Conservation (phyloP, 1,140 invertebrate species). For the Drosophila varians region DNA sequence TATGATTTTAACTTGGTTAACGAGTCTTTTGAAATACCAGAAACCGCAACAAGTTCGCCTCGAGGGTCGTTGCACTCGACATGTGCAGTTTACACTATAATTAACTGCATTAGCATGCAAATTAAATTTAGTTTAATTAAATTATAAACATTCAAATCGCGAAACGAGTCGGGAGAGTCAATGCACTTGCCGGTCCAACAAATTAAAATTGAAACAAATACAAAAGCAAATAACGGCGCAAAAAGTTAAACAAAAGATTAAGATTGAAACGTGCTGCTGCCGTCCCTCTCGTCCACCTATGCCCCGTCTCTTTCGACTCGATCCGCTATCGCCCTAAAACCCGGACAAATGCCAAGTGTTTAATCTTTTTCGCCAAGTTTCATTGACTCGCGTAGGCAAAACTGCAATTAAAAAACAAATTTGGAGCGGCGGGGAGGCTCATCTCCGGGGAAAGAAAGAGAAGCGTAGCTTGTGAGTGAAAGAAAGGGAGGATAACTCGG, state of each 20-base stretch:
- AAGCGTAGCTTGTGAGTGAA: not conserved
- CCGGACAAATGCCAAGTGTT: constrained; percentile 16
- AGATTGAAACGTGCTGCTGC: constrained; percentile 15
- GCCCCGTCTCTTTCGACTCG: not conserved
- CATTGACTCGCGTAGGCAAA: constrained; percentile 52
- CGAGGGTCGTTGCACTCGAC: constrained; percentile 44
- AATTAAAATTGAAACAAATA: constrained; percentile 54
- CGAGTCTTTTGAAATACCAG: not conserved
- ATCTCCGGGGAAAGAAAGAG: not conserved
- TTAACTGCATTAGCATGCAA: constrained; percentile 70
- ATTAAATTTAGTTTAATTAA: constrained; percentile 80
- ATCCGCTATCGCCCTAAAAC: not conserved
- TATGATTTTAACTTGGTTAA: too few species aligned
- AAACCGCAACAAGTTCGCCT: constrained; percentile 19
- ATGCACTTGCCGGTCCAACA: constrained; percentile 54
- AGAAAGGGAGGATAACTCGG: constrained; percentile 1
- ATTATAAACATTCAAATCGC: constrained; percentile 48
- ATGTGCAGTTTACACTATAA: constrained; percentile 65
- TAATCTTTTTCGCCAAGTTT: constrained; percentile 45
- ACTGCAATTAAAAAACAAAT: constrained; percentile 58
- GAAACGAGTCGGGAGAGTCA: constrained; percentile 52
- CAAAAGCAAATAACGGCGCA: constrained; percentile 7
- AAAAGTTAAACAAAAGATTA: constrained; percentile 11
- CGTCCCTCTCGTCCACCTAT: not conserved
- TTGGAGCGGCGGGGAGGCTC: not conserved